Evolutionary conservation across 2,888 invertebrate species (phyloP).

Genomic region (Apoda limacodes): DNA sequence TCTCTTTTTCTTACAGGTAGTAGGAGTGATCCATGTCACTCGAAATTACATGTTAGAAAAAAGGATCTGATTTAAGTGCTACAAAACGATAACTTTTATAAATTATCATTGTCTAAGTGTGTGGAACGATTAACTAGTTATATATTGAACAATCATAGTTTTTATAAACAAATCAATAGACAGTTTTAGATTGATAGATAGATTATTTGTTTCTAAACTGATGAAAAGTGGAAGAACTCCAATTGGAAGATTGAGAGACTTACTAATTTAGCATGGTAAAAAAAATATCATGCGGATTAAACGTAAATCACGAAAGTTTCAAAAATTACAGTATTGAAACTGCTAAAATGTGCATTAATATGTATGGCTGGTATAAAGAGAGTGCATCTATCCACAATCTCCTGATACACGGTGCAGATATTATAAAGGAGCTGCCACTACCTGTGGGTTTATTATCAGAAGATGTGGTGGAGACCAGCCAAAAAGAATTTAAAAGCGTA

Average conservation of each 20-base stretch:
- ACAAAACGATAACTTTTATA: constrained; percentile 4
- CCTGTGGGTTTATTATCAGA: constrained; percentile 14
- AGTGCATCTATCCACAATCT: constrained; percentile 13
- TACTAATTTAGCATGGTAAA: too few species aligned
- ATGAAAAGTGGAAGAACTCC: constrained; percentile 3
- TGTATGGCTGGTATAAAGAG: constrained; percentile 11
- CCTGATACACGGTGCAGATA: constrained; percentile 12
- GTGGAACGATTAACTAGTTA: constrained; percentile 5
- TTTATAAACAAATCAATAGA: not conserved
- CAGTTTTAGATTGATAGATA: too few species aligned
- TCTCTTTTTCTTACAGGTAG: constrained; percentile 1
- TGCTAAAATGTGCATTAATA: constrained; percentile 5
- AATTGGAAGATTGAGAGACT: constrained; percentile 2
- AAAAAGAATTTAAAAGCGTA: constrained; percentile 6
- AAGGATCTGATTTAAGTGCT: constrained; percentile 1
- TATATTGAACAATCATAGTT: constrained; percentile 3
- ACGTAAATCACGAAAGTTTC: constrained; percentile 7
- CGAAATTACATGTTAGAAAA: constrained; percentile 26
- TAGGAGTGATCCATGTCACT: constrained; percentile 2
- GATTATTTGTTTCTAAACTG: too few species aligned
- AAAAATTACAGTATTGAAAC: constrained; percentile 6
- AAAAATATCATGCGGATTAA: constrained; percentile 9
- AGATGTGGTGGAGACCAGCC: constrained; percentile 12
- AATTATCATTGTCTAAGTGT: constrained; percentile 3
- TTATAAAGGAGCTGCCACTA: constrained; percentile 12